phyloP scores from a whole-genome alignment of 2,888 invertebrate species.

The Branchinecta sandiegonensis region DNA sequence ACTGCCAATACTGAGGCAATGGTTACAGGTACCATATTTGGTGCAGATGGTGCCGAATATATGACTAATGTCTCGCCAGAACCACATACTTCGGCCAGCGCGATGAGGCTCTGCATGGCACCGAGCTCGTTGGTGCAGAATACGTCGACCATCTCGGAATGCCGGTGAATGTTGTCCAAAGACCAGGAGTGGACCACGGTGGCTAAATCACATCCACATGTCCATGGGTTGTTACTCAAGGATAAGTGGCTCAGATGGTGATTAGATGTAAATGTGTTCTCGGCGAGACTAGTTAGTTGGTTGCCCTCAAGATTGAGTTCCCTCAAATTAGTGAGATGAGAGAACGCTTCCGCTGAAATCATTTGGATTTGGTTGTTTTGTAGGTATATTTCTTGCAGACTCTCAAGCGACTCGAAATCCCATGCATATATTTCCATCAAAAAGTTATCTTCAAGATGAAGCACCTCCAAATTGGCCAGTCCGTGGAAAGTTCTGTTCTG shows the following conservation, averaged over 20 bases:
- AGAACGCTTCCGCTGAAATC: slow-evolving; percentile 57
- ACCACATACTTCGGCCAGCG: slow-evolving; percentile 16
- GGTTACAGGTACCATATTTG: slow-evolving; percentile 19
- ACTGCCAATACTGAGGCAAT: slow-evolving; percentile 20
- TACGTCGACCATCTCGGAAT: slow-evolving; percentile 59
- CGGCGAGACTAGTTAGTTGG: slow-evolving; percentile 48
- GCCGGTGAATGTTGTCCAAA: slow-evolving; percentile 59
- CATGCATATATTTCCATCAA: slow-evolving; percentile 54
- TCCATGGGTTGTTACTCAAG: slow-evolving; percentile 72
- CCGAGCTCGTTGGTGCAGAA: slow-evolving; percentile 47
- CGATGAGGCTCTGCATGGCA: slow-evolving; percentile 29
- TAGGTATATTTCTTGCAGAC: slow-evolving; percentile 53
- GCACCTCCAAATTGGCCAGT: slow-evolving; percentile 52
- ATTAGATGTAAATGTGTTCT: slow-evolving; percentile 40
- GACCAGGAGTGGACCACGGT: slow-evolving; percentile 65
- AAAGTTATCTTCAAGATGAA: slow-evolving; percentile 60
- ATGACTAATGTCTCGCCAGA: slow-evolving; percentile 5
- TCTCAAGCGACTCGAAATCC: slow-evolving; percentile 63
- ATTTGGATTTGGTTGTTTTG: slow-evolving; percentile 55
- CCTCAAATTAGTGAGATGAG: slow-evolving; percentile 47
- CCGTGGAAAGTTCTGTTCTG: slow-evolving; percentile 31
- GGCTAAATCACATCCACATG: slow-evolving; percentile 69
- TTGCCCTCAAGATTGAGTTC: slow-evolving; percentile 56
- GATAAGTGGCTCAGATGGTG: slow-evolving; percentile 75
- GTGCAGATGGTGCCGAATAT: background rate